Conservation (phyloP, 2,888 invertebrate genomes). For the Nipponacmea schrenckii region DNA sequence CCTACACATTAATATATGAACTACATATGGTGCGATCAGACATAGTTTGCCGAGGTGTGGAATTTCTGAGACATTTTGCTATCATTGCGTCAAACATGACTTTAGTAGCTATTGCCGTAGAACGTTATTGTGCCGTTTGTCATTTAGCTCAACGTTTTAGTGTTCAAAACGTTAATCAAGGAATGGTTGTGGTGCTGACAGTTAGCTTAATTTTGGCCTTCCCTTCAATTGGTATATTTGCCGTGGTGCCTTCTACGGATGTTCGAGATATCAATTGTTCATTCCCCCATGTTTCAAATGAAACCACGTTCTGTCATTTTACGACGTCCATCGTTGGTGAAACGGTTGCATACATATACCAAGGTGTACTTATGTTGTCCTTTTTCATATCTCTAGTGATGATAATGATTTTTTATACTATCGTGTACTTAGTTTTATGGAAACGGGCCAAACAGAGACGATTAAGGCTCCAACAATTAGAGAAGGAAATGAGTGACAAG, state of each 20-base stretch:
- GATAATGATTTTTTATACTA: constrained; percentile 45
- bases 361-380: constrained; percentile 34
- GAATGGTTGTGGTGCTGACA: constrained; percentile 36
- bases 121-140: constrained; percentile 53
- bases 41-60: constrained; percentile 42
- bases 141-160: constrained; percentile 39
- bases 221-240: constrained; percentile 45
- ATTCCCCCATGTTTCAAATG: constrained; percentile 34
- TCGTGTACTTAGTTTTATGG: constrained; percentile 48
- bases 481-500: background rate
- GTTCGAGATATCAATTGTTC: constrained; percentile 38
- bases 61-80: constrained; percentile 46
- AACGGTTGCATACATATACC: constrained; percentile 36
- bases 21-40: constrained; percentile 46
- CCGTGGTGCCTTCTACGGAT: constrained; percentile 40
- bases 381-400: constrained; percentile 38
- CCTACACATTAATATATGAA: constrained; percentile 51
- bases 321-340: constrained; percentile 43
- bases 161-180: constrained; percentile 37
- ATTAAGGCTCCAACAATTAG: background rate
- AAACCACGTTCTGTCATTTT: constrained; percentile 46
- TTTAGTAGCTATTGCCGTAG: constrained; percentile 49
- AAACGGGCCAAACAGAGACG: constrained; percentile 34
- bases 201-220: constrained; percentile 37
- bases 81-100: constrained; percentile 44